Conservation (phyloP, 2,888 invertebrate species). For the Pantelozetes paolii region DNA sequence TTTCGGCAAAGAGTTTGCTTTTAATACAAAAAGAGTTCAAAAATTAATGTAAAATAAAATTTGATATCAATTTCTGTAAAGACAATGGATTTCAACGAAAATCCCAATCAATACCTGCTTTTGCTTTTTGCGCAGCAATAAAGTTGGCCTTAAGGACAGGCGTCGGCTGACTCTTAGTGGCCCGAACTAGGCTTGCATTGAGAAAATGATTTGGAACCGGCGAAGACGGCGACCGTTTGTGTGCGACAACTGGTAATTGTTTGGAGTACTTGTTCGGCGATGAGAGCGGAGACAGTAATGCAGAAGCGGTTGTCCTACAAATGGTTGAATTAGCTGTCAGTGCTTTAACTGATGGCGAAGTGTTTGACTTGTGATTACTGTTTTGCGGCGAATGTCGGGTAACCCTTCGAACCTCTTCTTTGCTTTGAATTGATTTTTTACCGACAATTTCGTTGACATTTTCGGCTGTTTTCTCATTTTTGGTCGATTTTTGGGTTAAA, state of each 20-base stretch:
- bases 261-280: constrained; percentile 14
- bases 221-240: constrained; percentile 26
- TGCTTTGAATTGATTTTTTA: background rate
- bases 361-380: too few relatives aligned
- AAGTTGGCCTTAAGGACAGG: constrained; percentile 22
- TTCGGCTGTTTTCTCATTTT: constrained; percentile 18
- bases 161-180: constrained; percentile 33
- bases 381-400: constrained; percentile 26
- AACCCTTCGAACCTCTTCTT: background rate
- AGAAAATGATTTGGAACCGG: constrained; percentile 9
- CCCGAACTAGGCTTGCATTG: constrained; percentile 12
- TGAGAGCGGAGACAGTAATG: constrained; percentile 1
- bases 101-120: background rate
- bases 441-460: background rate
- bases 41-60: background rate
- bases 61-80: background rate
- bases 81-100: background rate
- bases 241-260: constrained; percentile 6
- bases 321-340: constrained; percentile 10
- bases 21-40: background rate
- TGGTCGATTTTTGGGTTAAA: background rate
- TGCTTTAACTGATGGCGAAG: background rate
- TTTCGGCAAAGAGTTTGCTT: constrained; percentile 21
- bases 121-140: constrained; percentile 27
- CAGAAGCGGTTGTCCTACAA: too few relatives aligned